Conservation (phyloP, 2,888 invertebrate genomes). For the Phorcus lineatus region DNA sequence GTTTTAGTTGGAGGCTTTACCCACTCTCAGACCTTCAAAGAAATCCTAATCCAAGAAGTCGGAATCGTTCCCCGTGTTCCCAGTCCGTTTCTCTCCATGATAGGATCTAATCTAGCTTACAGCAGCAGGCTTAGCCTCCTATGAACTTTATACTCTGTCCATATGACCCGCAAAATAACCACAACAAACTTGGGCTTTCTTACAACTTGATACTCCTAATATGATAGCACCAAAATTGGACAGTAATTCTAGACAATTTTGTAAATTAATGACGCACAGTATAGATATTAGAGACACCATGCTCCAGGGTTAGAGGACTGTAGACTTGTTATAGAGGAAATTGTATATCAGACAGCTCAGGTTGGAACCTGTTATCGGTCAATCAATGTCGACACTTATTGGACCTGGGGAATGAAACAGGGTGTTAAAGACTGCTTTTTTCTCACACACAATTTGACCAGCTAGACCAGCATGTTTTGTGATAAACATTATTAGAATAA, state of each 20-base stretch:
- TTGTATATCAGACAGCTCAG: too few species aligned
- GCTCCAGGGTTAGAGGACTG: too few species aligned
- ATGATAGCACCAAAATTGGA: not conserved
- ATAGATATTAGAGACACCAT: too few species aligned
- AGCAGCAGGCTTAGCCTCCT: not conserved
- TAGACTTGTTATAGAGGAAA: too few species aligned
- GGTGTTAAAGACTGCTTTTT: too few species aligned
- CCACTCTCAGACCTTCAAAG: not conserved
- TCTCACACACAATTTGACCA: too few species aligned
- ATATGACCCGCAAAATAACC: not conserved
- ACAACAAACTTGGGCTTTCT: not conserved
- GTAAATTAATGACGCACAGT: not conserved
- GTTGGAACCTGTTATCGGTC: too few species aligned
- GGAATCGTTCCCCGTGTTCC: too few species aligned
- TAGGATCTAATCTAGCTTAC: constrained; percentile 1
- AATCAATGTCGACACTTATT: too few species aligned
- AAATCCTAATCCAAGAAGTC: not conserved
- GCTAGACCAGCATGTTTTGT: too few species aligned
- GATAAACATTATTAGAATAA: too few species aligned
- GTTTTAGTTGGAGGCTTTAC: not conserved
- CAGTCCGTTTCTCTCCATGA: not conserved
- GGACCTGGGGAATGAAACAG: too few species aligned
- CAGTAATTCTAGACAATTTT: not conserved
- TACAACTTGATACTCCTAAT: not conserved
- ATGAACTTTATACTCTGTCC: not conserved